These are phyloP conservation scores for Epirrhoe alternata DNA, from an alignment of 2,888 invertebrate genomes.

Conservation along the genomic window DNA sequence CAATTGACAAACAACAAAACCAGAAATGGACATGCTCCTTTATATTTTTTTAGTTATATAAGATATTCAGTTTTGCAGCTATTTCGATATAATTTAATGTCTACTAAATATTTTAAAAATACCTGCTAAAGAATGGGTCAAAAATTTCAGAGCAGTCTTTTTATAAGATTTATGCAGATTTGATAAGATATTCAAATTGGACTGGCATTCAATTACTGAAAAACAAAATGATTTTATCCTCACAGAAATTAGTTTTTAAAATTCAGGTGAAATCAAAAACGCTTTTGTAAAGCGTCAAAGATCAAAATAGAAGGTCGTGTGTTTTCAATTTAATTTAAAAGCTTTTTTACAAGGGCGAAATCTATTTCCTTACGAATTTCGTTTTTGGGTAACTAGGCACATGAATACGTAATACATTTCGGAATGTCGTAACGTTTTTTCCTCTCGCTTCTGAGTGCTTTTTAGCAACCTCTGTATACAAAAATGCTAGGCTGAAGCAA, in stretches of 20 bases:
- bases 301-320: constrained; percentile 40
- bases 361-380: constrained; percentile 59
- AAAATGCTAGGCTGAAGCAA: too few relatives aligned
- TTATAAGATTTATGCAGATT: too few relatives aligned
- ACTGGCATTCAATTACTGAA: too few relatives aligned
- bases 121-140: too few relatives aligned
- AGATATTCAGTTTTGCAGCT: too few relatives aligned
- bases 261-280: constrained; percentile 1
- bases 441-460: neutral
- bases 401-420: constrained; percentile 62
- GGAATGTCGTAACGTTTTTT: constrained; percentile 20
- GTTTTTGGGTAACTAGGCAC: constrained; percentile 57
- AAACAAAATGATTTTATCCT: too few relatives aligned
- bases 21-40: neutral
- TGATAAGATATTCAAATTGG: too few relatives aligned
- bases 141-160: too few relatives aligned
- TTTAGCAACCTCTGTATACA: neutral
- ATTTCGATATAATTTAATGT: too few relatives aligned
- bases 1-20: too few relatives aligned
- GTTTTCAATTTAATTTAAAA: constrained; percentile 51
- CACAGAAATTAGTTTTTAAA: too few relatives aligned
- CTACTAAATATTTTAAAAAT: too few relatives aligned
- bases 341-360: constrained; percentile 54
- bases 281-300: constrained; percentile 1
- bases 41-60: neutral